These are phyloP conservation scores for Eulacestoma nigropectus DNA, from an alignment of 2,113 vertebrate species.

Conservation along the genomic window DNA sequence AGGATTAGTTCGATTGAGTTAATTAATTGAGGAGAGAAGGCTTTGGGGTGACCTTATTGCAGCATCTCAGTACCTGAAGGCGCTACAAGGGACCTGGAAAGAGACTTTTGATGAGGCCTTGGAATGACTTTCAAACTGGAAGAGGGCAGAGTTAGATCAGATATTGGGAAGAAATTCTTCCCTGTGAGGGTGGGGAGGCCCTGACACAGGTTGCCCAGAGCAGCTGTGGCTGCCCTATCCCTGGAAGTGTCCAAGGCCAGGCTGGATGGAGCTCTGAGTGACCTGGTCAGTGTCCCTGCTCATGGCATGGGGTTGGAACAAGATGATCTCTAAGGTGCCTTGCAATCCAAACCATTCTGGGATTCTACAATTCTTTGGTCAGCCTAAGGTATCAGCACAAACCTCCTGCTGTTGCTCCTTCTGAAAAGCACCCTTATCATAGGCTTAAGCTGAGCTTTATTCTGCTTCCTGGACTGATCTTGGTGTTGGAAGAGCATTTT, in stretches of 20 bases:
- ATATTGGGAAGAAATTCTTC: background rate
- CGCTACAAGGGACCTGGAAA: background rate
- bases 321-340: background rate
- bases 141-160: background rate
- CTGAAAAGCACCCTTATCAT: background rate
- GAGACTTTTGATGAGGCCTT: background rate
- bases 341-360: background rate
- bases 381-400: background rate
- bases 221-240: background rate
- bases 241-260: background rate
- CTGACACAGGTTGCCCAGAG: background rate
- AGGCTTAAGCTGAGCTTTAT: background rate
- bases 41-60: background rate
- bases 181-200: fast-evolving
- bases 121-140: background rate
- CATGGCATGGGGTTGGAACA: background rate
- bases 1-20: background rate
- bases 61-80: background rate
- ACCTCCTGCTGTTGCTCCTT: background rate
- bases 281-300: background rate
- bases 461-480: background rate
- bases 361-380: background rate
- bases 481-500: background rate
- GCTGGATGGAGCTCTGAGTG: fast-evolving
- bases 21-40: background rate